Conservation (phyloP, 2,113 vertebrate species). For the Misgurnus anguillicaudatus region DNA sequence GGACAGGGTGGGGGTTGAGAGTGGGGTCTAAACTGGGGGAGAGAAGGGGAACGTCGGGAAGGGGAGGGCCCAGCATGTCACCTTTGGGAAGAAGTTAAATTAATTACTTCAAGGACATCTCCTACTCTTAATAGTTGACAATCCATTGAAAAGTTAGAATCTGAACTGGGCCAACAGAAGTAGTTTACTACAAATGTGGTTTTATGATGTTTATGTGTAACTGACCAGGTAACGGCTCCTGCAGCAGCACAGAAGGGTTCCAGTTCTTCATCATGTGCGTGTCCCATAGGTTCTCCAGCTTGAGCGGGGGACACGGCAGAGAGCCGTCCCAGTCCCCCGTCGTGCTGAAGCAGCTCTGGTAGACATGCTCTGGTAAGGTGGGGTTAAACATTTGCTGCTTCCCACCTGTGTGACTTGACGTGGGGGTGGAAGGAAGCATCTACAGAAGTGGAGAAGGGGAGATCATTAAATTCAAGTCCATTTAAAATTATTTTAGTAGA, state of each 20-base stretch:
- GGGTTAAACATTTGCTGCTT: constrained; percentile 93
- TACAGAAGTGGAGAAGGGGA: constrained; percentile 61
- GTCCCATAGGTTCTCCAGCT: constrained; percentile 96
- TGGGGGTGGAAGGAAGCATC: constrained; percentile 86
- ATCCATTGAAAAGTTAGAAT: no score
- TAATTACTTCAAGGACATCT: no score
- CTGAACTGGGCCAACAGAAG: no score
- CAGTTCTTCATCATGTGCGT: constrained; percentile 97
- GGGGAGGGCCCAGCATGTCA: constrained; percentile 84
- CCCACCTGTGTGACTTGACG: constrained; percentile 85
- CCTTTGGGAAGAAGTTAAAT: constrained; percentile 58
- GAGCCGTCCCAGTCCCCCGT: constrained; percentile 93
- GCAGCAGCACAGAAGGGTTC: constrained; percentile 90
- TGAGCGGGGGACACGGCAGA: constrained; percentile 80
- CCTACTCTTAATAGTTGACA: no score
- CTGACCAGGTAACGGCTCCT: constrained; percentile 92
- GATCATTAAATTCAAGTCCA: background rate
- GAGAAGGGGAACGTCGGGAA: constrained; percentile 84
- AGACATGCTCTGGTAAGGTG: constrained; percentile 92
- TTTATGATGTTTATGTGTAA: background rate
- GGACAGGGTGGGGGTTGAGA: constrained; percentile 67
- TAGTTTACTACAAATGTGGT: no score
- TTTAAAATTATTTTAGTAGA: constrained; percentile 13
- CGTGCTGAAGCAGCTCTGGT: constrained; percentile 90
- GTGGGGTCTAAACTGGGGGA: constrained; percentile 76